Evolutionary conservation across 2,113 vertebrate genomes (phyloP).

Genomic region (Haemorhous mexicanus): DNA sequence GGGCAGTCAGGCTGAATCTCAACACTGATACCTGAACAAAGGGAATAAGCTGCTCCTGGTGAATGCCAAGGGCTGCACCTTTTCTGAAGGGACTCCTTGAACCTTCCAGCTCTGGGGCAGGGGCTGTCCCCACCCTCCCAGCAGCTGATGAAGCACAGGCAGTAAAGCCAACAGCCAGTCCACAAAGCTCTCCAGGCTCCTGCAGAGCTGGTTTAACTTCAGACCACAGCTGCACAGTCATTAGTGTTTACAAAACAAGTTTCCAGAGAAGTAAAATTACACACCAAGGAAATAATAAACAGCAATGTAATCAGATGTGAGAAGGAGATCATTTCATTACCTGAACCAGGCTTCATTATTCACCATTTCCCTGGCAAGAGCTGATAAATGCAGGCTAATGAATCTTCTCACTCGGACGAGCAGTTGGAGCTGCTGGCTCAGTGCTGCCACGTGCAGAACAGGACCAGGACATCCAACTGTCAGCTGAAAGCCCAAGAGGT

Average conservation of each 20-base stretch:
- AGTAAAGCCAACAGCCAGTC: background rate
- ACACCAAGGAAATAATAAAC: background rate
- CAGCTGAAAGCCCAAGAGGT: background rate
- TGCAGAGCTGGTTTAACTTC: background rate
- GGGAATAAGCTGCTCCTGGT: background rate
- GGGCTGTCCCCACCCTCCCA: background rate
- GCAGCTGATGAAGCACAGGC: background rate
- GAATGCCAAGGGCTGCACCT: background rate
- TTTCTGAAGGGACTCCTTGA: background rate
- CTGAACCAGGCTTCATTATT: slow-evolving; percentile 25
- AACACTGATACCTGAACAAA: background rate
- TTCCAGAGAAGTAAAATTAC: slow-evolving; percentile 22
- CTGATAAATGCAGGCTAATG: slow-evolving; percentile 38
- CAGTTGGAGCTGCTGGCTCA: rapidly evolving
- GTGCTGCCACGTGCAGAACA: background rate
- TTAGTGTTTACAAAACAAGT: slow-evolving; percentile 29
- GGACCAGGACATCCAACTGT: background rate
- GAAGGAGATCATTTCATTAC: slow-evolving; percentile 37
- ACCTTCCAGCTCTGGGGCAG: background rate
- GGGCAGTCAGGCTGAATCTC: background rate
- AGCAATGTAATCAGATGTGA: slow-evolving; percentile 14
- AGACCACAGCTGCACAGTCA: background rate
- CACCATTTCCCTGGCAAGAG: slow-evolving; percentile 23
- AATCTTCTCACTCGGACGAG: background rate
- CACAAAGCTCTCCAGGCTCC: background rate